phyloP scores from a whole-genome alignment of 2,888 invertebrate species.

The Oasisia sp. region DNA sequence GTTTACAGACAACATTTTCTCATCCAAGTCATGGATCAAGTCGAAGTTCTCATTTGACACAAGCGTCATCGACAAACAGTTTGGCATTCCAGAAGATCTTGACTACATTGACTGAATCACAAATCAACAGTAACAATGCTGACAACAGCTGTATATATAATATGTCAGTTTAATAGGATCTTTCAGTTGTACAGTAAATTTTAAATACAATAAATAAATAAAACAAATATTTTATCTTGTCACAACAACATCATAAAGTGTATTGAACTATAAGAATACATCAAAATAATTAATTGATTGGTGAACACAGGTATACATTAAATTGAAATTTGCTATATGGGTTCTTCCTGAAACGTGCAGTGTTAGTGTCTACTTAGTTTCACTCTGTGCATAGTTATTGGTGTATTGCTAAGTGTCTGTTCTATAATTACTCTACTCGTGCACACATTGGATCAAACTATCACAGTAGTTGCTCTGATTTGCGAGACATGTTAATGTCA shows the following conservation, averaged over 20 bases:
- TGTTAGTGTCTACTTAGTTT: neutral
- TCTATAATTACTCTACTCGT: neutral
- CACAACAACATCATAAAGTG: no score
- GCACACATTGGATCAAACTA: neutral
- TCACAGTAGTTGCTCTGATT: neutral
- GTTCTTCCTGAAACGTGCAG: neutral
- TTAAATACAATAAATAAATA: neutral
- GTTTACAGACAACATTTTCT: slow-evolving; percentile 81
- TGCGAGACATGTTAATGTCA: neutral
- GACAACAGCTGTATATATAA: neutral
- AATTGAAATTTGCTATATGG: neutral
- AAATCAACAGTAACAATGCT: neutral
- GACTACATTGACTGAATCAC: slow-evolving; percentile 74
- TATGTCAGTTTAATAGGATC: neutral
- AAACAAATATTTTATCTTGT: no score
- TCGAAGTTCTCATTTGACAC: slow-evolving; percentile 83
- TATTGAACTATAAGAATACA: neutral
- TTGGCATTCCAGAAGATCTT: slow-evolving; percentile 85
- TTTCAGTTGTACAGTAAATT: neutral
- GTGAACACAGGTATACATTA: neutral
- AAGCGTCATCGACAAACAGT: slow-evolving; percentile 80
- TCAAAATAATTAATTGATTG: neutral
- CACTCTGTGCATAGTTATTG: neutral
- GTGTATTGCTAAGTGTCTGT: neutral
- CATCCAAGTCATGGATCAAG: slow-evolving; percentile 85